Conservation (phyloP, 2,113 vertebrate species). For the Cavia aperea region DNA sequence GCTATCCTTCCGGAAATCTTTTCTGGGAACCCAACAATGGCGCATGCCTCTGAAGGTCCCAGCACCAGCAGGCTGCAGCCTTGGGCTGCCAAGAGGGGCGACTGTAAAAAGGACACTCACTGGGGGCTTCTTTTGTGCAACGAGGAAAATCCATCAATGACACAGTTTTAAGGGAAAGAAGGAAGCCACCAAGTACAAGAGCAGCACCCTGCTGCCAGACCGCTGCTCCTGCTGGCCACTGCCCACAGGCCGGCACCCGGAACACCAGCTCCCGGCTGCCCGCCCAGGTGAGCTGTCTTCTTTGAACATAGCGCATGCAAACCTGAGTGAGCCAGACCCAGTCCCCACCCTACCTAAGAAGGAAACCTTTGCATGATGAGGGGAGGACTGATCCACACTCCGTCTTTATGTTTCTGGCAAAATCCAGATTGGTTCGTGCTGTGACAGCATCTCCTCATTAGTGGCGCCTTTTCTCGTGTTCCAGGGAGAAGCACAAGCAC, state of each 20-base stretch:
- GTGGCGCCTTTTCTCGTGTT: neutral
- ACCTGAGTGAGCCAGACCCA: neutral
- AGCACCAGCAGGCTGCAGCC: neutral
- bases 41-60: neutral
- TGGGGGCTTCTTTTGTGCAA: neutral
- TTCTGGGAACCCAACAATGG: neutral
- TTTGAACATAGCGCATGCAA: neutral
- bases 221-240: fast-evolving
- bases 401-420: neutral
- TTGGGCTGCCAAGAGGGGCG: fast-evolving
- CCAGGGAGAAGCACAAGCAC: neutral
- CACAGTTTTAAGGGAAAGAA: neutral
- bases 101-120: neutral
- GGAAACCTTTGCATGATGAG: fast-evolving
- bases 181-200: fast-evolving
- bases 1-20: neutral
- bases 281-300: neutral
- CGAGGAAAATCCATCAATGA: neutral
- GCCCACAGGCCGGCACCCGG: fast-evolving
- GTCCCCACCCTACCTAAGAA: fast-evolving
- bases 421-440: neutral
- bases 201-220: fast-evolving
- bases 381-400: neutral
- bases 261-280: neutral
- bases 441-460: neutral